Conservation (phyloP, 2,797 vertebrate species). For the Enteromius viviparus region DNA sequence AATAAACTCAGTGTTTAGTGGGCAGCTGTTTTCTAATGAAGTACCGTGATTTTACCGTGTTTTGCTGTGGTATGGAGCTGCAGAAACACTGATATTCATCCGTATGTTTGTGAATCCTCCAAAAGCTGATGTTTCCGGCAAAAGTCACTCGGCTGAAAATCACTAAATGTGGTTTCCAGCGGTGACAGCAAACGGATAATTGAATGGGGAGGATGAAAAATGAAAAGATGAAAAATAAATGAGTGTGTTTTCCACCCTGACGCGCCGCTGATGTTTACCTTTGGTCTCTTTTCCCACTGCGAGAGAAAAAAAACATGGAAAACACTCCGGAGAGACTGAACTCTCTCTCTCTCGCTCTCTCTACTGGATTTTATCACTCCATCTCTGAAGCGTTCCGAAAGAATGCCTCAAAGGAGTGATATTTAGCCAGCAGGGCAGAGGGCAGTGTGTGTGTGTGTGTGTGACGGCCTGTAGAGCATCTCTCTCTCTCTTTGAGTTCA, state of each 20-base stretch:
- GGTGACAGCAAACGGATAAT: slow-evolving; percentile 47
- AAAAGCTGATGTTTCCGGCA: slow-evolving; percentile 28
- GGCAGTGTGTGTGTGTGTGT: neutral
- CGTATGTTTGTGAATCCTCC: slow-evolving; percentile 10
- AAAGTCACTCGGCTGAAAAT: slow-evolving; percentile 38
- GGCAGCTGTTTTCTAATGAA: neutral
- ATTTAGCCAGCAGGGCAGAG: slow-evolving; percentile 38
- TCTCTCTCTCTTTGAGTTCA: neutral
- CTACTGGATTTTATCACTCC: slow-evolving; percentile 32
- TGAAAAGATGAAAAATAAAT: slow-evolving; percentile 69
- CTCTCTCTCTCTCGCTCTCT: slow-evolving; percentile 33
- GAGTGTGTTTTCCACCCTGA: slow-evolving; percentile 32
- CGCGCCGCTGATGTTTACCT: slow-evolving; percentile 32
- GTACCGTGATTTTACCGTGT: neutral
- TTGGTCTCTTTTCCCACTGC: slow-evolving; percentile 45
- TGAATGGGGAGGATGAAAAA: slow-evolving; percentile 56
- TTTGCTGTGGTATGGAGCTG: neutral
- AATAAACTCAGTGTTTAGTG: neutral
- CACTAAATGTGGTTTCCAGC: slow-evolving; percentile 35
- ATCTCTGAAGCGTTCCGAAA: slow-evolving; percentile 31
- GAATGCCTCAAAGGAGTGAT: slow-evolving; percentile 34
- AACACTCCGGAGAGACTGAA: neutral
- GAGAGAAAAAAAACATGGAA: slow-evolving; percentile 41
- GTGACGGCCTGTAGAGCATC: neutral
- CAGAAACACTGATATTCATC: neutral